A percentile compares a stretch with the other conserved stretches of the same genome.
Evolutionary conservation across 2,113 vertebrate species (phyloP).

Genomic region (Eurypyga helias): DNA sequence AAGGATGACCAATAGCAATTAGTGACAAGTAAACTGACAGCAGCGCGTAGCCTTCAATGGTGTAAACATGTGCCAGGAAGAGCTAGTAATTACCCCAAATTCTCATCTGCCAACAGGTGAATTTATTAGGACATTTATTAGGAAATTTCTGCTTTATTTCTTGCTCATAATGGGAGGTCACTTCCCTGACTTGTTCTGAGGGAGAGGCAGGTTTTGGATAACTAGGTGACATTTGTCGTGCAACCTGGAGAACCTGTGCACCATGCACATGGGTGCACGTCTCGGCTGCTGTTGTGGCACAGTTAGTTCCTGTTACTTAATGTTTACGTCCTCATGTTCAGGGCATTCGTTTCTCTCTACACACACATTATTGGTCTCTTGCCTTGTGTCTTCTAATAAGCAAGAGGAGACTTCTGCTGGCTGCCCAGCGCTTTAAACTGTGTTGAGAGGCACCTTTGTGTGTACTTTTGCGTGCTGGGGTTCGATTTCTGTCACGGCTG

Average conservation of each 20-base stretch:
- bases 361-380: not conserved
- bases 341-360: not conserved
- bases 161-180: not conserved
- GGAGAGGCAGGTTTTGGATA: not conserved
- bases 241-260: not conserved
- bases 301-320: not conserved
- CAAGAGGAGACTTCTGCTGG: not conserved
- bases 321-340: not conserved
- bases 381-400: not conserved
- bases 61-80: not conserved
- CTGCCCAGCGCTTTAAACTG: not conserved
- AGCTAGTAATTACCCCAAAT: not conserved
- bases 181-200: not conserved
- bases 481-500: not conserved
- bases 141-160: not conserved
- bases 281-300: not conserved
- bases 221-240: not conserved
- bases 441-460: not conserved
- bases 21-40: not conserved
- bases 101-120: not conserved
- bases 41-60: rapidly evolving
- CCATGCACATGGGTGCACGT: not conserved
- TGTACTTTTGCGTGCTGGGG: not conserved
- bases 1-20: not conserved
- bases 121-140: not conserved